phyloP scores from a whole-genome alignment of 2,797 vertebrate genomes.

The Sandelia bainsii region DNA sequence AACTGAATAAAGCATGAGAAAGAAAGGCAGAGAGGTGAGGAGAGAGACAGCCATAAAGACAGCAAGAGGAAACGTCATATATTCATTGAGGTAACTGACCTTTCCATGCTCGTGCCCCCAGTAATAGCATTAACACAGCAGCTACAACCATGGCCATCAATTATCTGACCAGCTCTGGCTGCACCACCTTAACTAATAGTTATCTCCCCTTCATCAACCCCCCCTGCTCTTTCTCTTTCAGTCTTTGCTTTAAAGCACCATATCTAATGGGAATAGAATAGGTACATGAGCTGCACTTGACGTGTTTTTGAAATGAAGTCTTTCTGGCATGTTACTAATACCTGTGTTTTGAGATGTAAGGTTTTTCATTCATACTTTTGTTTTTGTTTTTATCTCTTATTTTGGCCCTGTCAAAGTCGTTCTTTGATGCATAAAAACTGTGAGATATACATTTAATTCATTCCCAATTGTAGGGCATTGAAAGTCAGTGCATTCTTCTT shows the following conservation, averaged over 20 bases:
- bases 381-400: constrained; percentile 35
- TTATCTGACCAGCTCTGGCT: constrained; percentile 66
- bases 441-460: constrained; percentile 25
- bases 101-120: constrained; percentile 76
- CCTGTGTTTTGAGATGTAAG: neutral
- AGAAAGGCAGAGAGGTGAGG: constrained; percentile 14
- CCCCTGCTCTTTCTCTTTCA: neutral
- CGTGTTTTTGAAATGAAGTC: constrained; percentile 8
- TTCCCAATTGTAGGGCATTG: constrained; percentile 24
- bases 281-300: constrained; percentile 22
- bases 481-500: constrained; percentile 27
- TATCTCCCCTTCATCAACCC: constrained; percentile 24
- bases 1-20: constrained; percentile 14
- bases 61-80: constrained; percentile 50
- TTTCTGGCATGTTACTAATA: constrained; percentile 4
- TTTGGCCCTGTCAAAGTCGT: constrained; percentile 22
- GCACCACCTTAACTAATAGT: constrained; percentile 58
- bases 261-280: constrained; percentile 43
- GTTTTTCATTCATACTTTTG: neutral
- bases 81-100: constrained; percentile 76
- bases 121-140: constrained; percentile 79
- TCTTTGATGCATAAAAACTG: constrained; percentile 46
- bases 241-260: constrained; percentile 17
- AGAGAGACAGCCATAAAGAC: constrained; percentile 38
- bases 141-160: constrained; percentile 77